phyloP scores from a whole-genome alignment of 1,140 invertebrate species.

The Halictus rubicundus region DNA sequence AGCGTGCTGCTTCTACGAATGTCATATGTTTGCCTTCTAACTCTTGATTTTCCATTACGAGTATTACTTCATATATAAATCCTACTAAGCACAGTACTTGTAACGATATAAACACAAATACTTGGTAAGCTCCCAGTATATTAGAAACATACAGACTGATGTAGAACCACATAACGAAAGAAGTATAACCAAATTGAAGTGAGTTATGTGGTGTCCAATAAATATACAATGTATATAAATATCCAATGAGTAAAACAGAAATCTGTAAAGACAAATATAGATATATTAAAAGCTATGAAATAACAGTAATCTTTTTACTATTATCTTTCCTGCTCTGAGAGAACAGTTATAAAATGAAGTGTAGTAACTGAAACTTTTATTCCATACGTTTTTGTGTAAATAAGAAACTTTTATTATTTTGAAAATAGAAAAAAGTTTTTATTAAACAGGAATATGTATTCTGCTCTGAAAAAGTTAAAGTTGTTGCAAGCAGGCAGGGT shows the following conservation, averaged over 20 bases:
- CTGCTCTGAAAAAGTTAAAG: too few species aligned
- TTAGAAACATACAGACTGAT: slow-evolving; percentile 83
- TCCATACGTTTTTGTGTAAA: too few species aligned
- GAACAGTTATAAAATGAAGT: too few species aligned
- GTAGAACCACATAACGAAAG: slow-evolving; percentile 84
- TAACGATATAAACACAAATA: slow-evolving; percentile 82
- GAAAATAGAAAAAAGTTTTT: too few species aligned
- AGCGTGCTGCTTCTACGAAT: slow-evolving; percentile 70
- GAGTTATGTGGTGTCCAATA: slow-evolving; percentile 84
- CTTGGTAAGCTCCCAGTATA: slow-evolving; percentile 82
- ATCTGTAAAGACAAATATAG: slow-evolving; percentile 76
- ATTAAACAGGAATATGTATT: too few species aligned
- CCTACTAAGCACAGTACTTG: slow-evolving; percentile 81
- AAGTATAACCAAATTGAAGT: slow-evolving; percentile 81
- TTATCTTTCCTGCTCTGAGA: too few species aligned
- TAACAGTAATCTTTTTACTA: too few species aligned
- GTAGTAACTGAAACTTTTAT: too few species aligned
- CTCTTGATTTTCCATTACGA: slow-evolving; percentile 74
- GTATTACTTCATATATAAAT: slow-evolving; percentile 81
- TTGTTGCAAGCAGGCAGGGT: too few species aligned
- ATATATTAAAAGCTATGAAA: background rate
- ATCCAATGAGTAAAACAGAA: slow-evolving; percentile 76
- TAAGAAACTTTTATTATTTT: too few species aligned
- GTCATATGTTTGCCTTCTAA: slow-evolving; percentile 72
- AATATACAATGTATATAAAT: slow-evolving; percentile 80